phyloP scores from a whole-genome alignment of 2,797 vertebrate species.

The Oreortyx pictus region DNA sequence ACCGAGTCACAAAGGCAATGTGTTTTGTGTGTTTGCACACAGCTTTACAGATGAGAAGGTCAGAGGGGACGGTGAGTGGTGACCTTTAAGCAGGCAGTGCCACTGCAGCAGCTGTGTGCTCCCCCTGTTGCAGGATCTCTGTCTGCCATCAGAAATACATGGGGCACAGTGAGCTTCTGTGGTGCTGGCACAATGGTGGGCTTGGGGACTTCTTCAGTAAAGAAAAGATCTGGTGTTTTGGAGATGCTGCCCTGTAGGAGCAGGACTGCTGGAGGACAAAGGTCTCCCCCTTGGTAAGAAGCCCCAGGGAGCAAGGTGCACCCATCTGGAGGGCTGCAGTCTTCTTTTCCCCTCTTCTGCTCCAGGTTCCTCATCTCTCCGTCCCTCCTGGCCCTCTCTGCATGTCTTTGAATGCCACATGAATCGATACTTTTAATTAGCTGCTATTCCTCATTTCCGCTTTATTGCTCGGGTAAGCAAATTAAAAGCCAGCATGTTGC shows the following conservation, averaged over 20 bases:
- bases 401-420: constrained; percentile 43
- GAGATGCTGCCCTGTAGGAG: not conserved
- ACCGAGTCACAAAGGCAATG: not conserved
- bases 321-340: accelerated
- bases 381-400: not conserved
- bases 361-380: not conserved
- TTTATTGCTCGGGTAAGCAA: constrained; percentile 70
- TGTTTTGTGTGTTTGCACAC: not conserved
- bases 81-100: not conserved
- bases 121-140: not conserved
- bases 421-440: constrained; percentile 78
- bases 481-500: constrained; percentile 62
- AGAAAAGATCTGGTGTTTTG: not conserved
- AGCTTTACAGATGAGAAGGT: not conserved
- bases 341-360: not conserved
- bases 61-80: not conserved
- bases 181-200: not conserved
- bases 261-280: not conserved
- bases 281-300: not conserved
- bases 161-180: accelerated
- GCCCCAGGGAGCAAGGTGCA: not conserved
- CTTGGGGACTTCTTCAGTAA: not conserved
- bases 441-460: constrained; percentile 64
- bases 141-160: not conserved
- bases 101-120: not conserved